These are phyloP conservation scores for Artibeus jamaicensis DNA, from an alignment of 2,797 vertebrate species.

Conservation along the genomic window DNA sequence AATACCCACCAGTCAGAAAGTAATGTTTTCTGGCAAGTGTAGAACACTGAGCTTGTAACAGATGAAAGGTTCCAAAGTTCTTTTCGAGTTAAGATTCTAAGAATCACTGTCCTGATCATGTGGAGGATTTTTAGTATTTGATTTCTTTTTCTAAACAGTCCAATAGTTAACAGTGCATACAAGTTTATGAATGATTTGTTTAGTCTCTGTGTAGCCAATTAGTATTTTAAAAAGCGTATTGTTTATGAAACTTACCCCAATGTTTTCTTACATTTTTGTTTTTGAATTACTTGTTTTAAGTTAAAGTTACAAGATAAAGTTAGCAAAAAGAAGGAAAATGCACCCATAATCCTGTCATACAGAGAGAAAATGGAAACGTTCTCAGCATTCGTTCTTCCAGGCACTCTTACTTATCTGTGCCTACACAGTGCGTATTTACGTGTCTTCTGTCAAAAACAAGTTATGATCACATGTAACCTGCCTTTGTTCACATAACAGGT, in stretches of 20 bases:
- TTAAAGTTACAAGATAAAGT: constrained; percentile 15
- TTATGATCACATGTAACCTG: not conserved
- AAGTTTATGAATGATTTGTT: constrained; percentile 14
- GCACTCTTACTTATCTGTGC: not conserved
- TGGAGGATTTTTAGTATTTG: constrained; percentile 26
- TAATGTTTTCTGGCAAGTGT: not conserved
- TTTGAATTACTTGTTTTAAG: constrained; percentile 33
- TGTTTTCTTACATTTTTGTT: not conserved
- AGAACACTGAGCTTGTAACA: not conserved
- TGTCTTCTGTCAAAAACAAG: not conserved
- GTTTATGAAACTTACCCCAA: not conserved
- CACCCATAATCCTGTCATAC: not conserved
- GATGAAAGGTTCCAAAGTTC: not conserved
- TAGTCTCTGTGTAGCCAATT: not conserved
- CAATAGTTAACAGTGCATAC: not conserved
- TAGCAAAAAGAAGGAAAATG: not conserved
- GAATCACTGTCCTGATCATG: not conserved
- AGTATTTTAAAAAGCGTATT: not conserved
- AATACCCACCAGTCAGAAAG: not conserved
- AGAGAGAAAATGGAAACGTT: not conserved
- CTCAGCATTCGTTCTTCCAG: not conserved
- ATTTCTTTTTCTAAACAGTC: constrained; percentile 30
- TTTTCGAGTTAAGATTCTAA: constrained; percentile 7
- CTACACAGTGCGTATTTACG: not conserved
- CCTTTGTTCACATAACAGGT: not conserved